Conservation (phyloP, 2,113 vertebrate genomes). For the Gobio gobio region DNA sequence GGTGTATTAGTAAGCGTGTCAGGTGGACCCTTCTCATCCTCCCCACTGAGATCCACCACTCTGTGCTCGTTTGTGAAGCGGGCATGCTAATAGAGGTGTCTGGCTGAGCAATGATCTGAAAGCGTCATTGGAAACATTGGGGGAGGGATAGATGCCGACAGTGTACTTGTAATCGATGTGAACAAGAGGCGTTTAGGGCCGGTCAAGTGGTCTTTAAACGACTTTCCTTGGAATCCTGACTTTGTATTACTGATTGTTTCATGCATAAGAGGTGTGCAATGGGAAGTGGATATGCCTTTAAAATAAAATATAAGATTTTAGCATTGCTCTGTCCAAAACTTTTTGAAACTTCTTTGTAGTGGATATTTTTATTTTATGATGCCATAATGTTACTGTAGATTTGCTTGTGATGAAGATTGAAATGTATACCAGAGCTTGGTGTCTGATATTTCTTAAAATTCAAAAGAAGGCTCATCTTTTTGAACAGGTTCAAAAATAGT, state of each 20-base stretch:
- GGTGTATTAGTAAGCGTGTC: slow-evolving; percentile 60
- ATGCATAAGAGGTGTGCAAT: neutral
- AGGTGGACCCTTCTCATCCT: slow-evolving; percentile 53
- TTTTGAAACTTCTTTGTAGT: neutral
- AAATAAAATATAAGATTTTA: neutral
- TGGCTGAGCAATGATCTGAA: slow-evolving; percentile 49
- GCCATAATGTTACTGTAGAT: neutral
- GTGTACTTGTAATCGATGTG: slow-evolving; percentile 8
- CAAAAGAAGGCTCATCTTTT: neutral
- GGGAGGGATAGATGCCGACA: neutral
- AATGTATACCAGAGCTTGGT: no score
- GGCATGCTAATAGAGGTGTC: slow-evolving; percentile 53
- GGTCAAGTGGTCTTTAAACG: slow-evolving; percentile 18
- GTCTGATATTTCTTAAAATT: neutral
- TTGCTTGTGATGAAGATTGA: neutral
- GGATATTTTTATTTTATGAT: neutral
- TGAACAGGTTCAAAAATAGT: neutral
- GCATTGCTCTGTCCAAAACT: neutral
- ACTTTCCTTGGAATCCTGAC: neutral
- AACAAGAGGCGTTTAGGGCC: neutral
- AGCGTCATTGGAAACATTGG: neutral
- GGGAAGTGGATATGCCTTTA: neutral
- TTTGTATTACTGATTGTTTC: neutral
- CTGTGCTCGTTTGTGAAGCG: slow-evolving; percentile 60
- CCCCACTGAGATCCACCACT: slow-evolving; percentile 58